Evolutionary conservation across 2,797 vertebrate genomes (phyloP), one percentile per base, ranked within the genome.

Genomic region (Gambelia wislizenii): DNA sequence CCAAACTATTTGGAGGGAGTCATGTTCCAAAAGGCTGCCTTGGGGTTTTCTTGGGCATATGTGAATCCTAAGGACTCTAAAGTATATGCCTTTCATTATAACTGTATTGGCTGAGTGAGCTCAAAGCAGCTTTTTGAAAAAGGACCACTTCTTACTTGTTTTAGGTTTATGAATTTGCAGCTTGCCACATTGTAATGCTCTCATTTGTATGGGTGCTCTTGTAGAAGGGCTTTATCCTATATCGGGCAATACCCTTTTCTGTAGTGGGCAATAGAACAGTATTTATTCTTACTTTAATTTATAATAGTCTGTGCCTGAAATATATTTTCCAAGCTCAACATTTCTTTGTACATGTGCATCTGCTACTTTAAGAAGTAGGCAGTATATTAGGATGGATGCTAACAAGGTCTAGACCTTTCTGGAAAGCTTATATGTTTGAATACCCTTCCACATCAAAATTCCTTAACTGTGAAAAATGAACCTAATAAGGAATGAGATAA

Each of bases 241-340:
- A 3, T 14, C 12, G 54, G 54, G 13, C 18, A 14, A 22, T 61
- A 0, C 64, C 33, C 13, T 59, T 77, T 67, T 56, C 59, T 78
- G 33, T 16, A 52, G 44, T 44, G 70, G 18, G 49, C 25, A 69
- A 59, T 22, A 74, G 10, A 81, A 70, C 72, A 44, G 9, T 75
- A 85, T 85, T 75, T 77, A 59, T 85, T 85, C 14, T 49, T 79
- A 30, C 25, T 69, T 64, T 67, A 25, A 25, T 79, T 87, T 72
- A 52, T 70, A 81, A 54, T 81, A 30, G 56, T 36, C 44, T 39
- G 30, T 61, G 9, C 2, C 2, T 59, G 27, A 16, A 67, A 76
- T 83, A 88, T 20, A 67, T 22, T 76, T 83, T 49, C 44, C 3
- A 6, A 64, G 25, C 33, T 12, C 22, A 76, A 4, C 22, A 47